Base-by-base conservation (phyloP, 2,888 invertebrate species). In the Nymphalis polychloros region DNA sequence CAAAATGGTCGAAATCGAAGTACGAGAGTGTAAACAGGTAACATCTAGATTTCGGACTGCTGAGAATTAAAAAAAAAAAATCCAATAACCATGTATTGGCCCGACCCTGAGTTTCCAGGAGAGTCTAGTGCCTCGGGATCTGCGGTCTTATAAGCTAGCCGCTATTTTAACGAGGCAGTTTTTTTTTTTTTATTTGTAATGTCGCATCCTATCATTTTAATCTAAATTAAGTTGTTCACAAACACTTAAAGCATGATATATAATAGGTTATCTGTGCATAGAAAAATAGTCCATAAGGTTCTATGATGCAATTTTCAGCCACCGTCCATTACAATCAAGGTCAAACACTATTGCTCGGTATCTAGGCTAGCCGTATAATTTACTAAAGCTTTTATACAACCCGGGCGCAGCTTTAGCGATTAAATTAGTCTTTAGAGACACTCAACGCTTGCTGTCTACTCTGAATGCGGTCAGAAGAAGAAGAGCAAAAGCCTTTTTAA, bases 381-480 rank as follows among this genome's bases (percentile, higher is more conserved):
- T 68, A 64, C 57, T 64, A 68, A 59, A 68, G 64, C 61, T 68
- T 68, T 68, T 64, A 59, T 62, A 64, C 41, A 41, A 63, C 68
- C 61, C 62, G 49, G 53, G 35, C 62, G 19, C 53, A 60, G 57
- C 63, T 64, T 55, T 31, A 64, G 46, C 59, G 63, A 71, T 73
- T 62, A 66, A 65, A 71, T 73, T 71, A 63, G 65, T 66, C 67
- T 66, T 61, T 55, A 63, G 60, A 70, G 68, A 71, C 65, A 70
- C 60, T 66, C 65, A 46, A 64, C 64, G 62, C 64, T 62, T 57
- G 67, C 50, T 46, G 62, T 59, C 62, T 46, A 59, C 64, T 52
- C 27, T 57, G n/a, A 69, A 59, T 65, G 64, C 31, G 31, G 16
- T 57, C 50, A 64, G 60, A 60, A 57, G 55, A 60, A 57, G 55